Evolutionary conservation across 1,140 invertebrate genomes (phyloP), one percentile per base, ranked within the genome.

Genomic region (Sycobia sp.): DNA sequence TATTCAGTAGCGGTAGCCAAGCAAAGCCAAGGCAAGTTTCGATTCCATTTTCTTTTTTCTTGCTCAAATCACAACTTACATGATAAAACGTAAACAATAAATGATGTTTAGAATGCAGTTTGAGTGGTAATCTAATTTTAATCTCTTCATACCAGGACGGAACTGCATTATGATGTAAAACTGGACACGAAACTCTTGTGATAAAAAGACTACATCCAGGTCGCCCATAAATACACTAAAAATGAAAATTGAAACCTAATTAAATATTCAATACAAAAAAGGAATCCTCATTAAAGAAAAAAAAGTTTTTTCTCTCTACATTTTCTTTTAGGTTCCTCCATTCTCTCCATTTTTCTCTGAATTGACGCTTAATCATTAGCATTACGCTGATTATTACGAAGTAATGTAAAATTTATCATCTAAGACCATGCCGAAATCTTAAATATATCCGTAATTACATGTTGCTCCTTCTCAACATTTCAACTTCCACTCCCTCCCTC

Each of bases 1-100:
- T 93, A 69, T 88, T 85, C 20, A 96, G 76, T 16, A 97, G 82
- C 3, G 94, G 91, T 46, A 93, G 71, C 95, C 95, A 98, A 9
- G 94, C 87, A 82, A 94, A 97, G 0, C 96, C 96, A 56, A 97
- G 91, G 66, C 92, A 88, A 58, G 87, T 91, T 76, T 97, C 94
- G 32, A 95, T 87, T 1, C 86, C 85, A 14, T 86, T 85, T 66
- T 92, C 90, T 67, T 89, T 88, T 73, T 91, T 91, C 76, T 95
- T 94, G 54, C 89, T 88, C 67, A 90, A 85, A 80, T 95, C 92
- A 68, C 93, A 94, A 18, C 91, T 92, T 65, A 95, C 89, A 73
- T 96, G 94, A 73, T 91, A 89, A 78, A 96, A 96, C 3, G 90
- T 93, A 75, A 96, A 96, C 4, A 96, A 83, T 20, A 96, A 73